Evolutionary conservation across 2,113 vertebrate genomes (phyloP), one percentile per base, ranked within the genome.

Genomic region (Polyodon spathula): DNA sequence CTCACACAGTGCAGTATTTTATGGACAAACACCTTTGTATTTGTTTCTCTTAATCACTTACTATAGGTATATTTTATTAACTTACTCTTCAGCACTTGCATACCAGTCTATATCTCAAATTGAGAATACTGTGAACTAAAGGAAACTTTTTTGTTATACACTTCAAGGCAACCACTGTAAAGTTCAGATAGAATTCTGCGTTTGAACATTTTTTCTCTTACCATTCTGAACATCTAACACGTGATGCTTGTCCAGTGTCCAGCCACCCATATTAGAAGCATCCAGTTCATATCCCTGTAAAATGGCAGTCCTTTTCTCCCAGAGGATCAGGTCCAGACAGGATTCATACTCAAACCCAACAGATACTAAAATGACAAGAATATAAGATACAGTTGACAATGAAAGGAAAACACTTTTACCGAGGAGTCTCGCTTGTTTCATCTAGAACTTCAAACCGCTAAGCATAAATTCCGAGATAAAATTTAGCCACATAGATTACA

Each of bases 291-390:
- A 97, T 56, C 95, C 96, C 73, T 98, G 96, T 54, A 98, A 62
- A 73, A 89, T 55, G 2, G 92, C 90, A 0, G 92, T 97, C 61
- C 96, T 81, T 78, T 95, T 98, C 73, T 98, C 96, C 96, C 96
- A 98, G 2, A 97, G 89, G 48, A 97, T 92, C 65, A 97, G 85
- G 71, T 93, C 91, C 66, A 96, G 78, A 64, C 96, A 98, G 1
- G 95, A 94, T 78, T 98, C 96, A 37, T 98, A 98, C 66, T 98
- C 96, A 3, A 96, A 98, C 4, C 96, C 96, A 66, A 97, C 93
- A 14, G 95, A 98, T 71, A 98, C 96, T 98, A 81, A 61, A 87
- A 84, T 66, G 8, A 68, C 51, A 74, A 68, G 48, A 69, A 67
- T 43, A 68, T 52, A 55, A 68, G 61, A 70, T 61, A 69, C 66